Conservation (phyloP, 2,797 vertebrate genomes). For the Dipus sagitta region DNA sequence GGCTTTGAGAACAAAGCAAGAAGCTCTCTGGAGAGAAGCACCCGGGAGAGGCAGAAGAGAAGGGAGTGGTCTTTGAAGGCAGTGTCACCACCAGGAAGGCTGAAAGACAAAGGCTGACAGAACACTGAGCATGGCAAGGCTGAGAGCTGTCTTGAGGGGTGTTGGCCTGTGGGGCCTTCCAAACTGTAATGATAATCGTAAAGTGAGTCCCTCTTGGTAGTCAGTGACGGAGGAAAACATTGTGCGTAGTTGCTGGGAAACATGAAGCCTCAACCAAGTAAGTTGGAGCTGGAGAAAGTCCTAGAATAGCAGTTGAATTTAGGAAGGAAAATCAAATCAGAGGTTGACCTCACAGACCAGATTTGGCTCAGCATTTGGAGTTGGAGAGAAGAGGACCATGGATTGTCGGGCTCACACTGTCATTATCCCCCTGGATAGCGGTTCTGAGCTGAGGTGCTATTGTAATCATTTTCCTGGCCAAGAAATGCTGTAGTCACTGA, state of each 20-base stretch:
- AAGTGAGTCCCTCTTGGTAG: not conserved
- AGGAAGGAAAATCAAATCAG: not conserved
- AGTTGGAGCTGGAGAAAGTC: not conserved
- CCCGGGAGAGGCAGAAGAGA: not conserved
- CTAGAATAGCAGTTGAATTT: not conserved
- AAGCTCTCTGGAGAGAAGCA: not conserved
- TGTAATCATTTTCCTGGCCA: not conserved
- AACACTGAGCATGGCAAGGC: not conserved
- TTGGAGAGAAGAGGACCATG: not conserved
- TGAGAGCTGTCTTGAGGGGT: not conserved
- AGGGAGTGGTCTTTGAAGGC: not conserved
- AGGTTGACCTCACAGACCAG: not conserved
- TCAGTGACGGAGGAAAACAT: not conserved
- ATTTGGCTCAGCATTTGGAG: not conserved
- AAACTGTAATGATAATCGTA: not conserved
- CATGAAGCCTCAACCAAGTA: not conserved
- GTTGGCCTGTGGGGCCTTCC: not conserved
- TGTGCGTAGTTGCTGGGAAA: not conserved
- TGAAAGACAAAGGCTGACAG: not conserved
- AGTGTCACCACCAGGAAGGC: not conserved
- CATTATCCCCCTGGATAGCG: not conserved
- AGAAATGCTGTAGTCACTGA: not conserved
- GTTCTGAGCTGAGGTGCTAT: not conserved
- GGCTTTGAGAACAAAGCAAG: not conserved
- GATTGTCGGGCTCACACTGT: not conserved